Percentiles rank a stretch among this genome's conserved stretches.
Conservation (phyloP, 2,888 invertebrate genomes). For the Tetropium fuscum region DNA sequence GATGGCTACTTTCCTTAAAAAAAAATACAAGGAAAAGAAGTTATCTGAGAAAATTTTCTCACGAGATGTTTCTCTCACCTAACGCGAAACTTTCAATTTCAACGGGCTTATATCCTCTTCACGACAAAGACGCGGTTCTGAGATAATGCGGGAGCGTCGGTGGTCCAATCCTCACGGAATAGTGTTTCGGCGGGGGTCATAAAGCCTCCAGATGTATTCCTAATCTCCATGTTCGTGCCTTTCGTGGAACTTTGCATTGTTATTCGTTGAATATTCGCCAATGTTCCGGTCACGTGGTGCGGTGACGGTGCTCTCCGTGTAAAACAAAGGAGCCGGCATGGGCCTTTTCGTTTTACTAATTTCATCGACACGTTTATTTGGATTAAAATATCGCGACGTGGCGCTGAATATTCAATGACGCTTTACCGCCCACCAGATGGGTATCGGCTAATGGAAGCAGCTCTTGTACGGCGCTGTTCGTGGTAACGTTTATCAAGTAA, state of each 20-base stretch:
- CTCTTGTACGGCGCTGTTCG: neutral
- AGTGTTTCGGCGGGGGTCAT: neutral
- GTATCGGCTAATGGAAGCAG: neutral
- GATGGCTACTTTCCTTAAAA: no score
- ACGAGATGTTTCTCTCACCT: no score
- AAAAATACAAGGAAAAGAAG: no score
- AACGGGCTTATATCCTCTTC: no score
- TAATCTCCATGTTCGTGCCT: slow-evolving; percentile 5
- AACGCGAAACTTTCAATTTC: no score
- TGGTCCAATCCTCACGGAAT: neutral
- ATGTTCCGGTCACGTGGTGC: slow-evolving; percentile 45
- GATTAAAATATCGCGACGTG: slow-evolving; percentile 41
- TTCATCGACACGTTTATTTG: slow-evolving; percentile 39
- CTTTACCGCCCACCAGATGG: slow-evolving; percentile 13
- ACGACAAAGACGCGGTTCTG: no score
- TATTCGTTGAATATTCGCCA: slow-evolving; percentile 38
- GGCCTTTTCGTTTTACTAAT: slow-evolving; percentile 32
- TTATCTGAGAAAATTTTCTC: no score
- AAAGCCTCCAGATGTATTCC: slow-evolving; percentile 10
- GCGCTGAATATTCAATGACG: slow-evolving; percentile 42
- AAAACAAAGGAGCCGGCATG: slow-evolving; percentile 28
- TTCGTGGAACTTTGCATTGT: slow-evolving; percentile 26
- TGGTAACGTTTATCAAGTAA: neutral
- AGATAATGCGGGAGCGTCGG: no score
- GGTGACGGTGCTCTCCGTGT: slow-evolving; percentile 2